phyloP scores from a whole-genome alignment of 2,797 vertebrate genomes.

The Antrozous pallidus region DNA sequence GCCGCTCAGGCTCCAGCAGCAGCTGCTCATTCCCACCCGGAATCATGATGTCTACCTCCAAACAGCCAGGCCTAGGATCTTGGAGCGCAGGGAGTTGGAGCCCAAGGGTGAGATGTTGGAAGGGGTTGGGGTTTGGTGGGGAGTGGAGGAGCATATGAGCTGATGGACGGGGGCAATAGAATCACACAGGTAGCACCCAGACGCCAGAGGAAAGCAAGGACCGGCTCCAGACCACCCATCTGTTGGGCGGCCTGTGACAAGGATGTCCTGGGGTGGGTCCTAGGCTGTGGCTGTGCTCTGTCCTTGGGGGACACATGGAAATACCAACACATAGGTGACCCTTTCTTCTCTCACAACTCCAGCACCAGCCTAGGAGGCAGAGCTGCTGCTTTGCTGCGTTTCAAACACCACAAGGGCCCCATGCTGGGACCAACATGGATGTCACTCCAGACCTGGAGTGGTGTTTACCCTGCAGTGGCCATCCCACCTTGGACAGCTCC shows the following conservation, averaged over 20 bases:
- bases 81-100: accelerated
- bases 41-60: neutral
- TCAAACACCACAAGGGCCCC: no score
- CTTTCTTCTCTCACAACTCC: neutral
- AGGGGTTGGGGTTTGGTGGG: neutral
- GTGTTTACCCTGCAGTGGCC: no score
- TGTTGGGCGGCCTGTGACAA: no score
- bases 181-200: neutral
- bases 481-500: neutral
- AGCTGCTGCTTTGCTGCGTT: neutral
- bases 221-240: neutral
- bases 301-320: neutral
- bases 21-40: neutral
- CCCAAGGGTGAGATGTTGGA: neutral
- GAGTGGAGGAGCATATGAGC: neutral
- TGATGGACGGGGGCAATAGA: no score
- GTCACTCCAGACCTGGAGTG: neutral
- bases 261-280: neutral
- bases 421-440: neutral
- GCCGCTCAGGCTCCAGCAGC: neutral
- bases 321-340: neutral
- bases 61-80: no score
- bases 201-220: neutral
- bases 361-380: neutral
- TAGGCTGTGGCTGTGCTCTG: neutral